These are phyloP conservation scores for Cephalotes varians DNA, from an alignment of 2,888 invertebrate species.

Conservation along the genomic window DNA sequence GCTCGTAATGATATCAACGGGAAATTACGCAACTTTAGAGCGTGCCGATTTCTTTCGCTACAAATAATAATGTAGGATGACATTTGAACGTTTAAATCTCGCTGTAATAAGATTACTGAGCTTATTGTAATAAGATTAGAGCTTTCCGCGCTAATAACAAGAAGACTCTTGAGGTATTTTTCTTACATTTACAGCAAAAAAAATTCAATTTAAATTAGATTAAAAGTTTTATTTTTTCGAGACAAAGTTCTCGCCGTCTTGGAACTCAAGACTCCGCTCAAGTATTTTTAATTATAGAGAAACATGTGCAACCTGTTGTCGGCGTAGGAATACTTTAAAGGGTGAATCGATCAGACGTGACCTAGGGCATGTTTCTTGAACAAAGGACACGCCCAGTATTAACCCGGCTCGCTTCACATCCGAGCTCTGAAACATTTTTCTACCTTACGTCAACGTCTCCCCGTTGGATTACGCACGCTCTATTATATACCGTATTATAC, in stretches of 20 bases:
- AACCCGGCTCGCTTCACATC: constrained; percentile 4
- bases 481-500: constrained; percentile 43
- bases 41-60: neutral
- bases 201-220: neutral
- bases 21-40: neutral
- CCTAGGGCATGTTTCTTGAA: constrained; percentile 37
- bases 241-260: neutral
- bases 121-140: neutral
- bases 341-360: constrained; percentile 42
- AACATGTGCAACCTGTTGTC: constrained; percentile 21
- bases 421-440: constrained; percentile 32
- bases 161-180: neutral
- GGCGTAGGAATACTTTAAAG: constrained; percentile 37
- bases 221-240: neutral
- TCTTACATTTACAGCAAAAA: neutral
- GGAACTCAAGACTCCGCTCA: neutral
- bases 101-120: neutral
- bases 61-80: neutral
- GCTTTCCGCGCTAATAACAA: neutral
- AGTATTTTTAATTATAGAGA: constrained; percentile 39
- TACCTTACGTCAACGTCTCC: constrained; percentile 22
- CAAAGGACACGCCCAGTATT: constrained; percentile 6
- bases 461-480: constrained; percentile 55
- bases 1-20: neutral
- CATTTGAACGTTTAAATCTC: neutral